These are phyloP conservation scores for Argyresthia albistria DNA, from an alignment of 2,888 invertebrate species.

Conservation along the genomic window DNA sequence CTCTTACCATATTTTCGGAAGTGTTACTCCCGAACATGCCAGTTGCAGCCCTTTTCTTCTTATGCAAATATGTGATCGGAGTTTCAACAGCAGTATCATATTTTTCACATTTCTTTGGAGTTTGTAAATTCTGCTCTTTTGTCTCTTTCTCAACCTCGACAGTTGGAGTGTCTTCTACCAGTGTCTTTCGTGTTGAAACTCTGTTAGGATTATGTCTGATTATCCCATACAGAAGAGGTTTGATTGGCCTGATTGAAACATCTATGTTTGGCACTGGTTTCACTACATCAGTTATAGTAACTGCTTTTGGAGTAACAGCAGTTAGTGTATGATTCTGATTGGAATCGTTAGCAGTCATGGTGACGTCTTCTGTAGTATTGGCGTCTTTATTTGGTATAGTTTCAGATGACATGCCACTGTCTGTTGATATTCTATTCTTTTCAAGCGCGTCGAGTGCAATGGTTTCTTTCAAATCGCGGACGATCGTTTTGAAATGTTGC, in stretches of 20 bases:
- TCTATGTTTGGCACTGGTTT: not conserved
- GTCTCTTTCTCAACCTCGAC: too few species aligned
- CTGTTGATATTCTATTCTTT: not conserved
- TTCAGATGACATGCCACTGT: not conserved
- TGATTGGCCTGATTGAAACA: not conserved
- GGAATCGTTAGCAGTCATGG: not conserved
- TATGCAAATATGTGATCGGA: not conserved
- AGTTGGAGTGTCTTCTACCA: too few species aligned
- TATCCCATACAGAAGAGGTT: not conserved
- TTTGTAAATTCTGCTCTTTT: not conserved
- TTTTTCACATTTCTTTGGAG: not conserved
- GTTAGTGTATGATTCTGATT: not conserved
- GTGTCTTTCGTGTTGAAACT: too few species aligned
- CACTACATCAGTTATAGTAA: not conserved
- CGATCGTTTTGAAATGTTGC: not conserved
- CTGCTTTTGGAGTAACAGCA: not conserved
- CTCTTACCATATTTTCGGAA: not conserved
- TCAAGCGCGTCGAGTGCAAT: not conserved
- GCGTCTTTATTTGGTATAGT: not conserved
- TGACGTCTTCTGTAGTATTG: not conserved
- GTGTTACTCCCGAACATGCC: not conserved
- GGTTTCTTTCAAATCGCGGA: not conserved
- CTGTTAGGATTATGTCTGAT: not conserved
- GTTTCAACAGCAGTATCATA: not conserved
- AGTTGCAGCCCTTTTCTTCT: not conserved